Evolutionary conservation across 2,888 invertebrate species (phyloP), one percentile per base, ranked within the genome.

Genomic region (Leptopilina myrica): DNA sequence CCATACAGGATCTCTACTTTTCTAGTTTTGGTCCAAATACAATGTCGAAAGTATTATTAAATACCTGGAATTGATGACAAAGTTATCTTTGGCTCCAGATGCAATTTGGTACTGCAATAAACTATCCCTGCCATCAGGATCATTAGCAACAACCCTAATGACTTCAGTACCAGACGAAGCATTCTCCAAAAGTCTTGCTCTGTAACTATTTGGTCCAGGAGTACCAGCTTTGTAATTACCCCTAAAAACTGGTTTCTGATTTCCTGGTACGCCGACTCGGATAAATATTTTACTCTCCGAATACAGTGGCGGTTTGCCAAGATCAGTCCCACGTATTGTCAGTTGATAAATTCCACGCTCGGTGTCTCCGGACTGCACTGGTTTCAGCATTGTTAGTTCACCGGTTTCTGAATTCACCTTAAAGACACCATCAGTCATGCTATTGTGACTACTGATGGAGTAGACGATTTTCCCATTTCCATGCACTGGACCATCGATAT

Each of bases 241-340:
- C 85, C 95, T 94, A 86, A 96, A 96, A n/a, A 95, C 94, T 0
- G 96, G 96, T n/a, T 96, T 92, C 86, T 96, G 96, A 86, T 96
- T 96, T 1, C 96, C 96, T 0, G 96, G 95, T 5, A 96, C 95
- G 0, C 96, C 96, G 0, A 96, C 96, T n/a, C 96, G 93, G 15
- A 96, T 93, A 11, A 94, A 93, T 0, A 96, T 93, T 56, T 94
- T 93, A 0, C 95, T 94, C 82, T 95, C 95, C 62, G 95, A 94
- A 76, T 93, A 92, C 0, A 96, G 90, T 0, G 95, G 93, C 12
- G 96, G 96, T 53, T 87, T 91, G 93, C 96, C 96, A 84, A 93
- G 94, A 90, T 96, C 96, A 11, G 95, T 95, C 1, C 96, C 96
- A 78, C 94, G 93, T 0, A 96, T 92, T 1, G 93, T 92, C 53